Evolutionary conservation across 1,140 invertebrate species (phyloP).

Genomic region (Drosophila bipectinata): DNA sequence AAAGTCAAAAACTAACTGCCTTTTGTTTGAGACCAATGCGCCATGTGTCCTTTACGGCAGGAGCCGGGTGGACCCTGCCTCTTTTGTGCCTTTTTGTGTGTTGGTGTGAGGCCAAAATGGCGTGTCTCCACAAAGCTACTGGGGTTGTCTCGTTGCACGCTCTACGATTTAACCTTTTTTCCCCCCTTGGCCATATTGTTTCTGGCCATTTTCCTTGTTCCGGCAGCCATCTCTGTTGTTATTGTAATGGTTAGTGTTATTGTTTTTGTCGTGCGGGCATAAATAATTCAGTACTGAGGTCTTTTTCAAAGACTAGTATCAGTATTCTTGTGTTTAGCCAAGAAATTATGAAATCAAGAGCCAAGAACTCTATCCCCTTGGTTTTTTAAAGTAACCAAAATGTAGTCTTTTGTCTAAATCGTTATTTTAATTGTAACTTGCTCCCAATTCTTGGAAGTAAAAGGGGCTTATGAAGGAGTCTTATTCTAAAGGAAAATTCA

Average conservation of each 20-base stretch:
- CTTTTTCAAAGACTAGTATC: constrained; percentile 25
- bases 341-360: too few relatives aligned
- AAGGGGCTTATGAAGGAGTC: constrained; percentile 7
- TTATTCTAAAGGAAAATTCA: constrained; percentile 15
- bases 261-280: constrained; percentile 60
- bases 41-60: constrained; percentile 70
- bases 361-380: too few relatives aligned
- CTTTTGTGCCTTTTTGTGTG: background rate
- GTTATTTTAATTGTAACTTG: too few relatives aligned
- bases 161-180: constrained; percentile 66
- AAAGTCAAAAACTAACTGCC: constrained; percentile 76
- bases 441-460: constrained; percentile 12
- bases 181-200: constrained; percentile 61
- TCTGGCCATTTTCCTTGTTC: constrained; percentile 45
- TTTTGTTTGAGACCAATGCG: constrained; percentile 72
- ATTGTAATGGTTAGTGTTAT: constrained; percentile 34
- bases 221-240: constrained; percentile 14
- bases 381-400: too few relatives aligned
- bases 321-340: too few relatives aligned
- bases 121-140: constrained; percentile 23
- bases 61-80: constrained; percentile 26
- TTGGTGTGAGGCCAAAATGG: constrained; percentile 16
- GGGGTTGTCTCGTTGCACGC: constrained; percentile 52
- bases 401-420: too few relatives aligned
- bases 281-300: constrained; percentile 62